Evolutionary conservation across 2,113 vertebrate species (phyloP).

Genomic region (Dipodomys spectabilis): DNA sequence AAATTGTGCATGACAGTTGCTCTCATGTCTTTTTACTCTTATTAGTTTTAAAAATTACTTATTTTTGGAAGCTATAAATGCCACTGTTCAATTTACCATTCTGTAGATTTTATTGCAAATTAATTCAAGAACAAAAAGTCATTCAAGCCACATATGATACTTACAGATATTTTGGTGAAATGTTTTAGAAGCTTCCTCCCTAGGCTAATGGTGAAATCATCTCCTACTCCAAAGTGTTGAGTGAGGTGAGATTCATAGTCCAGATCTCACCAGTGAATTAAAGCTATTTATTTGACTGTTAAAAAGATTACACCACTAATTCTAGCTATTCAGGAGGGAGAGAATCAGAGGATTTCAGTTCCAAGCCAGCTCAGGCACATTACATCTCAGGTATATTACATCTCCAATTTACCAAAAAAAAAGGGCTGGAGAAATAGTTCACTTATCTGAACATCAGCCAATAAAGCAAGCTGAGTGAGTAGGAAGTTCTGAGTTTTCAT

Average conservation of each 20-base stretch:
- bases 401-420: too few species aligned
- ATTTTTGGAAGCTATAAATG: background rate
- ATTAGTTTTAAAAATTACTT: background rate
- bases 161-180: background rate
- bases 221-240: background rate
- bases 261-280: background rate
- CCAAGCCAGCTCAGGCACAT: too few species aligned
- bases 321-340: too few species aligned
- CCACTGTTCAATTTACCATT: background rate
- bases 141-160: background rate
- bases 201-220: background rate
- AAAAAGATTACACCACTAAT: too few species aligned
- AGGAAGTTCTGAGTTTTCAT: too few species aligned
- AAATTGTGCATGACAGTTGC: background rate
- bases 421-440: too few species aligned
- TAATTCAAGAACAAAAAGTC: background rate
- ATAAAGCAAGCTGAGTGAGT: too few species aligned
- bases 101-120: background rate
- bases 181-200: background rate
- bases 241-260: background rate
- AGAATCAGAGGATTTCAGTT: too few species aligned
- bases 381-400: too few species aligned
- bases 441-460: too few species aligned
- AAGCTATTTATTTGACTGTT: too few species aligned
- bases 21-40: background rate